Percentiles rank a stretch among this genome's conserved stretches.
Conservation (phyloP, 2,888 invertebrate species). For the Campopleginae sp. region DNA sequence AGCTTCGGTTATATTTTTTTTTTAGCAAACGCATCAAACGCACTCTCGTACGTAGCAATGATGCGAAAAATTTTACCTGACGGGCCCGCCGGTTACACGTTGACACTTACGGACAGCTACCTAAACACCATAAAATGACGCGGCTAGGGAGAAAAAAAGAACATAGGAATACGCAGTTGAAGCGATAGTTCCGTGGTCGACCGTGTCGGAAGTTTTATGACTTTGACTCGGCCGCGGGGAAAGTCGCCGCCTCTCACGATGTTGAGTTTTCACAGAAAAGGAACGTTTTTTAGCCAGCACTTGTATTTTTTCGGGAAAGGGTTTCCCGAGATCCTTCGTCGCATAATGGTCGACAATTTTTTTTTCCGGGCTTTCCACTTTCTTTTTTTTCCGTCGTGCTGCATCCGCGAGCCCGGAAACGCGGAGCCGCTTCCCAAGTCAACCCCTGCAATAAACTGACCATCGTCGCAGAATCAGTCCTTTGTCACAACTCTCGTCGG, state of each 20-base stretch:
- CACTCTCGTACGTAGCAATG: slow-evolving; percentile 15
- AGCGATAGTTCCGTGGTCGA: slow-evolving; percentile 68
- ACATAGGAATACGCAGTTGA: slow-evolving; percentile 62
- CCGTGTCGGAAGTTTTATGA: slow-evolving; percentile 77
- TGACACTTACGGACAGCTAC: slow-evolving; percentile 71
- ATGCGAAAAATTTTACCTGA: slow-evolving; percentile 68
- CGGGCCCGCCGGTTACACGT: slow-evolving; percentile 58
- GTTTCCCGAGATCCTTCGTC: slow-evolving; percentile 72
- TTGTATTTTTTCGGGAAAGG: slow-evolving; percentile 73
- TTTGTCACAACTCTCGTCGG: slow-evolving; percentile 70
- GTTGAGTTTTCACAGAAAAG: slow-evolving; percentile 57
- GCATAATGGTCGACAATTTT: slow-evolving; percentile 70
- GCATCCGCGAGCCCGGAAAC: slow-evolving; percentile 63
- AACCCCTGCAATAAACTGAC: slow-evolving; percentile 82
- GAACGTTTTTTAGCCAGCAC: slow-evolving; percentile 49
- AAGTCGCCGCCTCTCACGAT: slow-evolving; percentile 72
- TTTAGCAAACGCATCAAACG: background rate
- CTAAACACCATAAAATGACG: slow-evolving; percentile 81
- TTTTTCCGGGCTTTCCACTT: slow-evolving; percentile 72
- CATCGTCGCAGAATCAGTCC: slow-evolving; percentile 73
- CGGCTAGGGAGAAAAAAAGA: slow-evolving; percentile 38
- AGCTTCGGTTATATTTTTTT: background rate
- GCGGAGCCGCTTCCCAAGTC: slow-evolving; percentile 65
- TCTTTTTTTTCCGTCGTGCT: slow-evolving; percentile 74
- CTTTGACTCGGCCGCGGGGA: slow-evolving; percentile 74